Evolutionary conservation across 2,888 invertebrate genomes (phyloP), one percentile per base, ranked within the genome.

Genomic region (Cremastobaeus sp.): DNA sequence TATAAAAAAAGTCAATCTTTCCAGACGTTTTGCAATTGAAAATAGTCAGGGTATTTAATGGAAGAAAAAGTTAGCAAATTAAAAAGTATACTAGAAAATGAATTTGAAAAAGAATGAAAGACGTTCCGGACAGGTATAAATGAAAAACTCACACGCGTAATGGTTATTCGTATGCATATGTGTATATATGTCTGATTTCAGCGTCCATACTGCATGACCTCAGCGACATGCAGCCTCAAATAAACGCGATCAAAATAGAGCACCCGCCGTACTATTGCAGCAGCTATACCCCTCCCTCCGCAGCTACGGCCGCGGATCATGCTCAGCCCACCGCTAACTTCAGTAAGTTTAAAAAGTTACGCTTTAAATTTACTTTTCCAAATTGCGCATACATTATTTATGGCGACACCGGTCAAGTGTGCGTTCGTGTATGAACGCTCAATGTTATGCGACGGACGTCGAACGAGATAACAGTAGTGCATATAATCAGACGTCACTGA

Each of bases 131-230:
- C 62, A 66, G 71, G 71, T 68, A 71, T 57, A 41, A 59, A 72
- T 52, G 62, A 72, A 64, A 59, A 76, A 48, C 59, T n/a, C n/a
- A 11, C 11, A 50, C 48, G 59, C 71, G 70, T 72, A 70, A 60
- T 59, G 59, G 60, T 73, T 60, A 60, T 74, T 62, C 54, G 68
- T 64, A 68, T 59, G 48, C 52, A 65, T 59, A 60, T 65, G 57
- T 72, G 54, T 73, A 69, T 69, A 64, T 60, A 60, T 74, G 65
- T 74, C 64, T 68, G 72, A 85, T 91, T 92, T 82, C 91, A 97
- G 97, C 96, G 81, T 97, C 97, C 86, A 97, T 98, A 88, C 93
- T 97, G 88, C 96, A 95, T 89, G 96, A 96, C 89, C 92, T 94
- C 77, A 94, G 92, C 76, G 93, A 93, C 81, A 92, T 93, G 88